Evolutionary conservation across 2,113 vertebrate species (phyloP), one percentile per base, ranked within the genome.

Genomic region (Perognathus longimembris): DNA sequence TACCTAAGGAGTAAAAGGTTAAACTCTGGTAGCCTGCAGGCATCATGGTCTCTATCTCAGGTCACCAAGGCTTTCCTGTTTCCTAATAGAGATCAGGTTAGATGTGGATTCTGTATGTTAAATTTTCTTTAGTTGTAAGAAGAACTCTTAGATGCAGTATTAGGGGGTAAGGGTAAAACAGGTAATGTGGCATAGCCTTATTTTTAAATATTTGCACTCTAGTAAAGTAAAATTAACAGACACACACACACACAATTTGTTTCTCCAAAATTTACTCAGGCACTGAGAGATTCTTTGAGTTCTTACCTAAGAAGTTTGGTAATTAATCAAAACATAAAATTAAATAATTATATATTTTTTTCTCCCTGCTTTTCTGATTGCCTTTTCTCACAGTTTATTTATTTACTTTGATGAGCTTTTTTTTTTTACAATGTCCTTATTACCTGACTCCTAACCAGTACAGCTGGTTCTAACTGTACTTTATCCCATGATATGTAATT

Each of bases 281-380:
- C 82, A 88, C 88, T 83, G 38, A 92, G 38, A 92, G 79, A 63
- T 80, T 78, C 38, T 77, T 75, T 36, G 54, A 79, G 6, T 67
- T 24, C 78, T 81, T 73, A 20, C 15, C 30, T 67, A 54, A 63
- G 38, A 54, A 63, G 38, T 81, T 88, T 84, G 38, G 71, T 78
- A 76, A 63, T 84, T 92, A 84, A 84, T 88, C 79, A 78, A 79
- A 96, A 83, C 70, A 92, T 38, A 15, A 93, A 88, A 74, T 90
- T 85, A 94, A 74, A 59, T 34, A 81, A 93, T 63, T 81, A 61
- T 18, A 71, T n/a, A 45, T 36, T 57, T 57, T n/a, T 94, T 85
- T 76, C 14, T 61, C 17, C 61, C 63, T 81, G n/a, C 4, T 36
- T 90, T 30, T 82, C 36, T 54, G 26, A 88, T 85, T 92, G 30